Percentiles rank a stretch among this genome's conserved stretches.
phyloP scores from a whole-genome alignment of 2,113 vertebrate species.

The Phalacrocorax carbo region DNA sequence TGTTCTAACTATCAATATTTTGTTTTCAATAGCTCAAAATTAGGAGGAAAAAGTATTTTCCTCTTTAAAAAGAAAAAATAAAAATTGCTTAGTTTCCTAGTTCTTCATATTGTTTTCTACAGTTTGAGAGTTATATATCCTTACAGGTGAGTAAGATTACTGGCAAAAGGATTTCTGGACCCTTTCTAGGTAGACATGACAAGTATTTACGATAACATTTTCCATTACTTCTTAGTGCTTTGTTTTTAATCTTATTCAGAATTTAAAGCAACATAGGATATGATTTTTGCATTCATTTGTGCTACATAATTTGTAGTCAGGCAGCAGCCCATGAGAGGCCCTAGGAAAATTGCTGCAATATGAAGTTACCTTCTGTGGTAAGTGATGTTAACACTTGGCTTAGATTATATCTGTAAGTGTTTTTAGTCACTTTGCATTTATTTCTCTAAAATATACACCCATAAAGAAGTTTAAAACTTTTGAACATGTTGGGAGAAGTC shows the following conservation, averaged over 20 bases:
- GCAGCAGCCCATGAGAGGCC: neutral
- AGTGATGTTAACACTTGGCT: neutral
- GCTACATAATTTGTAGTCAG: neutral
- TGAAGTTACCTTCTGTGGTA: neutral
- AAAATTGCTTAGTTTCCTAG: neutral
- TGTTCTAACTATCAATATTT: neutral
- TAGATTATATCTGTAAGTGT: neutral
- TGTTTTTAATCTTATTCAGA: neutral
- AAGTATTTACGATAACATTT: neutral
- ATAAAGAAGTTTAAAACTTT: neutral
- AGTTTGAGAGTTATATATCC: neutral
- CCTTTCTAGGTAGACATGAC: neutral
- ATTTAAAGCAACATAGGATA: neutral
- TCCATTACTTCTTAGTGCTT: neutral
- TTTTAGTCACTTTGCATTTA: neutral
- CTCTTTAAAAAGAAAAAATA: neutral
- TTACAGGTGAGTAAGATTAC: neutral
- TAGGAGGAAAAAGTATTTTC: neutral
- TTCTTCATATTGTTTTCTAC: neutral
- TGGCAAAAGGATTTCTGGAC: neutral
- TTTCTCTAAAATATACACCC: neutral
- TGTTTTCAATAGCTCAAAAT: neutral
- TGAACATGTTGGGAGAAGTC: neutral
- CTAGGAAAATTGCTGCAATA: neutral
- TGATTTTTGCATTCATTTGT: neutral